These are phyloP conservation scores for Operophtera brumata DNA, from an alignment of 2,888 invertebrate genomes.

Conservation along the genomic window DNA sequence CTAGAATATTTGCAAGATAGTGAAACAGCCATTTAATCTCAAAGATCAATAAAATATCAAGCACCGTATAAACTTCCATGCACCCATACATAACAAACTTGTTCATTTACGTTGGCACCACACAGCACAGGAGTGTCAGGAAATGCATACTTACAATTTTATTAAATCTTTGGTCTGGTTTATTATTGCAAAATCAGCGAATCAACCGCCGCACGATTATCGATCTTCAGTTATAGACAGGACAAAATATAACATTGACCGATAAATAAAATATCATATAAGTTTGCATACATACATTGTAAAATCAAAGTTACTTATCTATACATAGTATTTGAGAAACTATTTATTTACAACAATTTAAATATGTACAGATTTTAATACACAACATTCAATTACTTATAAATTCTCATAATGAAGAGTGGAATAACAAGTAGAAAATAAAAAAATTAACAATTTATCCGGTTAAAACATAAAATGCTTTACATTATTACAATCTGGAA, in stretches of 20 bases:
- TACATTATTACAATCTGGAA: slow-evolving; percentile 17
- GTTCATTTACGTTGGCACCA: slow-evolving; percentile 58
- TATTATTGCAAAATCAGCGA: slow-evolving; percentile 57
- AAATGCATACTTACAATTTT: slow-evolving; percentile 54
- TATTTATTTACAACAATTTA: slow-evolving; percentile 76
- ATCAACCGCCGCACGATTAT: slow-evolving; percentile 31
- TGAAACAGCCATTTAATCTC: slow-evolving; percentile 39
- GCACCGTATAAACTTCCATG: slow-evolving; percentile 44
- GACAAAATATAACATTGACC: neutral
- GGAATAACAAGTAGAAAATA: slow-evolving; percentile 42
- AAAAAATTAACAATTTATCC: slow-evolving; percentile 36
- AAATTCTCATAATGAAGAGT: slow-evolving; percentile 35
- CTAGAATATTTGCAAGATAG: slow-evolving; percentile 17
- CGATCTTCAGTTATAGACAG: slow-evolving; percentile 30
- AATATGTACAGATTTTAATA: slow-evolving; percentile 62
- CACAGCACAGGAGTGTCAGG: slow-evolving; percentile 50
- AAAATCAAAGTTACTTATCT: slow-evolving; percentile 38
- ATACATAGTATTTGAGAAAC: slow-evolving; percentile 53
- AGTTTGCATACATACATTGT: slow-evolving; percentile 20
- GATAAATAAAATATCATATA: slow-evolving; percentile 12
- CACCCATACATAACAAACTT: slow-evolving; percentile 41
- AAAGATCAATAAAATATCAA: slow-evolving; percentile 42
- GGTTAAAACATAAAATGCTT: slow-evolving; percentile 48
- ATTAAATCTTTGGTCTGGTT: slow-evolving; percentile 69
- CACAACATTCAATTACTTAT: slow-evolving; percentile 66